Evolutionary conservation across 2,113 vertebrate species (phyloP).

Genomic region (Cyprinus carpio): DNA sequence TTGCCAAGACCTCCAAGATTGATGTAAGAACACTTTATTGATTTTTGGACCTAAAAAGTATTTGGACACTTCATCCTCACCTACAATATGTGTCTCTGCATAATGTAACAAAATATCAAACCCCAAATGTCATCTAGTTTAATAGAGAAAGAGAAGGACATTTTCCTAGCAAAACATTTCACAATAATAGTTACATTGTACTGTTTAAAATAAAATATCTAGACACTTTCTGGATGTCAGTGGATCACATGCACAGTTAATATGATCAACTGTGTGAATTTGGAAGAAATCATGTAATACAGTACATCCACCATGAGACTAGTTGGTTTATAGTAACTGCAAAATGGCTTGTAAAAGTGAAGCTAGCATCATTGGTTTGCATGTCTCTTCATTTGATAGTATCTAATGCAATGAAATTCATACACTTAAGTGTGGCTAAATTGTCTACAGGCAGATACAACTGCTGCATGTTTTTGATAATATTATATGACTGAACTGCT

Average conservation of each 20-base stretch:
- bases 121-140: too few relatives aligned
- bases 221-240: background rate
- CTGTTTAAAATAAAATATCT: background rate
- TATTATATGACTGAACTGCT: background rate
- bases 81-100: background rate
- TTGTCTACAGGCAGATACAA: background rate
- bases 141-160: too few relatives aligned
- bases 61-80: background rate
- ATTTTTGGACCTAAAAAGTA: background rate
- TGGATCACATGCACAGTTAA: background rate
- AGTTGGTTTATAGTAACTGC: background rate
- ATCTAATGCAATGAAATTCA: background rate
- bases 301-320: too few relatives aligned
- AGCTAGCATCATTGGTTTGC: background rate
- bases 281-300: background rate
- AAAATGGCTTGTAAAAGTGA: background rate
- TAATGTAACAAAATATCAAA: background rate
- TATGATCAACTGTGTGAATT: background rate
- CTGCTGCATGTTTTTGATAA: background rate
- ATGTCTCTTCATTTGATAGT: background rate
- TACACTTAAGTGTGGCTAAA: background rate
- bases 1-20: conserved; percentile 93
- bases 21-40: conserved; percentile 77
- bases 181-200: background rate
- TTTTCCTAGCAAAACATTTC: too few relatives aligned